Base-by-base conservation (phyloP, 2,113 vertebrate species). In the Elephas maximus region DNA sequence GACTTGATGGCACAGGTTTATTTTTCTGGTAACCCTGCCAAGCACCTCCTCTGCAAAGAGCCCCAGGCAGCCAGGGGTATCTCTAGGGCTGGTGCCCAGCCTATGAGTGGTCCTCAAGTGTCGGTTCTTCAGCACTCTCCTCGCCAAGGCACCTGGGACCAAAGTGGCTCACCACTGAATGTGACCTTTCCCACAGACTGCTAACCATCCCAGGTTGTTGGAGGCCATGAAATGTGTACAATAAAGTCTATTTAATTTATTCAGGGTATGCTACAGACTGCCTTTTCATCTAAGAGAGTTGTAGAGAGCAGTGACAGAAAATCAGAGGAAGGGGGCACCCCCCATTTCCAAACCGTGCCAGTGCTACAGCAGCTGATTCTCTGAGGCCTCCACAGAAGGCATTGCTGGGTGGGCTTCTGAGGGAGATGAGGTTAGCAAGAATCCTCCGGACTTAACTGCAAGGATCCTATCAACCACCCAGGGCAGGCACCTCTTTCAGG, bases 381-480 rank as follows among this genome's bases (percentile, higher is more conserved):
- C 8, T 87, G 24, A 12, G 26, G 5, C 11, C 33, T 4, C 60
- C 11, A n/a, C 45, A 57, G 69, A 86, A 10, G 30, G 15, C 26
- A 33, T 26, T 17, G 57, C 21, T 2, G 14, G 45, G 23, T 1
- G 12, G 57, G 24, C 28, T n/a, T 37, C 67, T 2, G 9, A 17
- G 6, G 53, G 2, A 0, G 57, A 17, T 23, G 9, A 41, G 21
- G 63, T 8, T 33, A 15, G 14, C 4, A 57, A 91, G 73, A 37
- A 57, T 8, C 8, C 1, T 0, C 1, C 2, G 6, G n/a, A 12
- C 41, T 76, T 2, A 15, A 23, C 41, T 6, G 5, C 30, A 5
- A 44, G 23, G 74, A 21, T 48, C 45, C 33, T 18, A 21, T 10
- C 4, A 48, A 5, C 18, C 45, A 20, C 33, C 57, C 21, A 53